Base-by-base conservation (phyloP, 1,140 invertebrate genomes). In the Rhagoletis zephyria region DNA sequence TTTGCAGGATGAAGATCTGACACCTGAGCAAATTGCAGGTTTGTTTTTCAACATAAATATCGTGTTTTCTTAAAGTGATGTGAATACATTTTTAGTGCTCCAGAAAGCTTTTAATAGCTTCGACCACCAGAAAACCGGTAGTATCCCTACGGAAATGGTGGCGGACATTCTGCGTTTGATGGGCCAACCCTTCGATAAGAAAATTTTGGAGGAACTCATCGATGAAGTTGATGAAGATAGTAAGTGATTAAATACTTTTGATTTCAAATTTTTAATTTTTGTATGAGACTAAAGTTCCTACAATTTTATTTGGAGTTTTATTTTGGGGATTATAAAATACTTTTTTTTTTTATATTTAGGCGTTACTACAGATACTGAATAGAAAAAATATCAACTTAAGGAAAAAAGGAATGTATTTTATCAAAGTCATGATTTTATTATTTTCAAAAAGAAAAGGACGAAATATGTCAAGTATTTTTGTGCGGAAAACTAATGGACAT, bases 61-160 rank as follows among this genome's bases (percentile, higher is more conserved):
- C 2, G 14, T 51, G 56, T 2, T 65, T 59, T 70, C 30, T 60
- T 40, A 10, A 60, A 87, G n/a, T 45, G 51, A 19, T 86, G 63
- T 65, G 45, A 59, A 59, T 51, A 59, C 59, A 2, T 45, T 87
- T 67, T n/a, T 60, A 89, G 97, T 98, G 89, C 95, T 98, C 88
- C 96, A 96, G 91, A 98, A 98, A 94, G 98, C 98, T 70, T 99
- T 99, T 94, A 97, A 98, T 95, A 98, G 97, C 93, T 99, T 99
- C 93, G 98, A 99, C 94, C 96, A 97, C 91, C 97, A 98, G 91
- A 97, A 97, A 93, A 97, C 96, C 89, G 98, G 98, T 89, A 97
- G 96, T 92, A 99, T 99, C 93, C 96, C 97, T 88, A 97, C 97
- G 89, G 98, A 98, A 93, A 97, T 98, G 96, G 97, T 99, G 45